Evolutionary conservation across 2,113 vertebrate genomes (phyloP).

Genomic region (Numida meleagris): DNA sequence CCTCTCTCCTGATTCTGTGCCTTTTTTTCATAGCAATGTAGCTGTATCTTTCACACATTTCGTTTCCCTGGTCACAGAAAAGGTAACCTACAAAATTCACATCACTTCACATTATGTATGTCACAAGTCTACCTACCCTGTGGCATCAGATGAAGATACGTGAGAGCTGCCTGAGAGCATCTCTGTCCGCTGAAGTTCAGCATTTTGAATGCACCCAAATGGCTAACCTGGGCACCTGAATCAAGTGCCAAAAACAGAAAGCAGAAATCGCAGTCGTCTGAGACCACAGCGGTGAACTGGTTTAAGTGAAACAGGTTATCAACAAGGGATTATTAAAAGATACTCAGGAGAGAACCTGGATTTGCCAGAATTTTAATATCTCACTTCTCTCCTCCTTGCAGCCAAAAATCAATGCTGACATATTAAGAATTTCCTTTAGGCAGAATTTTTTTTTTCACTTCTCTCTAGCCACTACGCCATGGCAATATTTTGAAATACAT

Average conservation of each 20-base stretch:
- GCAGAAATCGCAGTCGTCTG: not conserved
- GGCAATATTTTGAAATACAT: not conserved
- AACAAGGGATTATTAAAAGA: not conserved
- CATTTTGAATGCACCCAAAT: not conserved
- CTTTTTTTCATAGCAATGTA: not conserved
- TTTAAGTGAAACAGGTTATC: not conserved
- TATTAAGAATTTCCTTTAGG: not conserved
- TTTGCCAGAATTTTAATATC: not conserved
- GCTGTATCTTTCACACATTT: not conserved
- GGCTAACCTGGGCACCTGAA: not conserved
- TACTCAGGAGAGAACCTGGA: not conserved
- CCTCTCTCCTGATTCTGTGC: not conserved
- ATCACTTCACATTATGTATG: not conserved
- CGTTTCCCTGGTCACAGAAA: not conserved
- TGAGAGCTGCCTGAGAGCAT: not conserved
- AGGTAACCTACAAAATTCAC: not conserved
- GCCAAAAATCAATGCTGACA: not conserved
- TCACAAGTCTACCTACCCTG: not conserved
- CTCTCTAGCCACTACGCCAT: not conserved
- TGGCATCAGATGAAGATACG: not conserved
- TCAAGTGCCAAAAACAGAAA: not conserved
- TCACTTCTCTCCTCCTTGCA: not conserved
- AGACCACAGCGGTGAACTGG: not conserved
- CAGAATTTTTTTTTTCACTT: not conserved
- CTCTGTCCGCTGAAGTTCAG: not conserved